phyloP scores from a whole-genome alignment of 2,888 invertebrate species.

The Odiellus spinosus region DNA sequence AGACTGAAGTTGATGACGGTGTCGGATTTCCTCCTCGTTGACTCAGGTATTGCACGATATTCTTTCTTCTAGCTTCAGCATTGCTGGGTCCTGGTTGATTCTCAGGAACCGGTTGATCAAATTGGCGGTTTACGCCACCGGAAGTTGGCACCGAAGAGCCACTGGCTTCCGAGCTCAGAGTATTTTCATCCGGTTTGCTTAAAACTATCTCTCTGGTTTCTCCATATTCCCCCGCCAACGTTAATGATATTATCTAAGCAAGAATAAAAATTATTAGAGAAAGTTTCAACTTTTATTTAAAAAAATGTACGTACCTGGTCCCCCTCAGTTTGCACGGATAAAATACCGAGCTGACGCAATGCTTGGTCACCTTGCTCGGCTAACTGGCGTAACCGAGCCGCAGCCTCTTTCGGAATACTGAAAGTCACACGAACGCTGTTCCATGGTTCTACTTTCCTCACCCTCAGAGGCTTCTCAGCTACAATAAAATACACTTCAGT shows the following conservation, averaged over 20 bases:
- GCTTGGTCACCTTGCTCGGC: conserved; percentile 79
- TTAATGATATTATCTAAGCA: conserved; percentile 41
- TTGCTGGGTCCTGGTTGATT: conserved; percentile 25
- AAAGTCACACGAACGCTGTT: conserved; percentile 94
- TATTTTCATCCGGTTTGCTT: conserved; percentile 2
- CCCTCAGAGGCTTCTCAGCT: conserved; percentile 40
- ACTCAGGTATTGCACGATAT: conserved; percentile 29
- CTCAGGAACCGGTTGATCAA: conserved; percentile 20
- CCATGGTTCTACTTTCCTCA: conserved; percentile 87
- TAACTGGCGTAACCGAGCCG: conserved; percentile 71
- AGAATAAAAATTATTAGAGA: conserved; percentile 4
- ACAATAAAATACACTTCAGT: too few relatives aligned
- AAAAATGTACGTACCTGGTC: conserved; percentile 28
- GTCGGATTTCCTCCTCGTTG: conserved; percentile 23
- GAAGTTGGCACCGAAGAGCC: conserved; percentile 11
- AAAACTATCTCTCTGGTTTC: conserved; percentile 44
- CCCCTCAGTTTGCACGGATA: conserved; percentile 74
- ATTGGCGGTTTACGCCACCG: conserved; percentile 17
- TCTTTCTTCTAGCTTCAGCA: conserved; percentile 28
- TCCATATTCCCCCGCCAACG: conserved; percentile 45
- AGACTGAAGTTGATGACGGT: neutral
- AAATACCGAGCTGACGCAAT: conserved; percentile 77
- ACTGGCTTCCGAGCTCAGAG: conserved; percentile 7
- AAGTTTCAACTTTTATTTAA: neutral
- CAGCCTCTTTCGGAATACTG: conserved; percentile 91